Evolutionary conservation across 2,888 invertebrate genomes (phyloP).

Genomic region (Chaetogeoica ovagalla): DNA sequence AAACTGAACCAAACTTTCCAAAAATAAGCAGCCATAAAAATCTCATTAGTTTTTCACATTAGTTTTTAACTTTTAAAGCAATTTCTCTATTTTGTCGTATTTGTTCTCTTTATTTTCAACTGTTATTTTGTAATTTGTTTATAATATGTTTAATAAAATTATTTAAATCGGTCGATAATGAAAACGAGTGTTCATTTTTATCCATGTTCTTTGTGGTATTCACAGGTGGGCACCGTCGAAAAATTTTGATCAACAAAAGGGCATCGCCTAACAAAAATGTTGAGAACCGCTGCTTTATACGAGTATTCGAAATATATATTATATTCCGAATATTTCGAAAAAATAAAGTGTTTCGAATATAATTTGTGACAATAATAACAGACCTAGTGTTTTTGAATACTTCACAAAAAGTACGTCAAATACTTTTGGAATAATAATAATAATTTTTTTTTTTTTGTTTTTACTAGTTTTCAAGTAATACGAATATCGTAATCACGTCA

Average conservation of each 20-base stretch:
- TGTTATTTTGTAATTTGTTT: conserved; percentile 4
- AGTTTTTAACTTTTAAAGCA: conserved; percentile 9
- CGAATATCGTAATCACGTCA: too few relatives aligned
- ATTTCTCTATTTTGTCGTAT: too few relatives aligned
- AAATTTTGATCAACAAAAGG: not conserved
- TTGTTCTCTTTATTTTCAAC: conserved; percentile 7
- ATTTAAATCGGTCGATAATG: conserved; percentile 8
- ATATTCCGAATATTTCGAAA: too few relatives aligned
- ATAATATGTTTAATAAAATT: conserved; percentile 18
- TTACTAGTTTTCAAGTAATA: too few relatives aligned
- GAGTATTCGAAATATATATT: too few relatives aligned
- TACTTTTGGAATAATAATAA: too few relatives aligned
- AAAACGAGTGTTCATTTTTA: conserved; percentile 7
- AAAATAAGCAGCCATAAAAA: not conserved
- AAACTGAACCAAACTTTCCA: not conserved
- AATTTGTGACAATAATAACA: too few relatives aligned
- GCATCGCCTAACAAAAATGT: not conserved
- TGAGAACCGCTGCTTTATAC: too few relatives aligned
- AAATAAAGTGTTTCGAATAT: too few relatives aligned
- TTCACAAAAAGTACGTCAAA: too few relatives aligned
- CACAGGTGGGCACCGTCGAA: not conserved
- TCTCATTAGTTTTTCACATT: conserved; percentile 1
- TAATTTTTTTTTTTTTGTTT: too few relatives aligned
- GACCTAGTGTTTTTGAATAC: too few relatives aligned
- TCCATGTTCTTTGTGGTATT: not conserved